Evolutionary conservation across 2,797 vertebrate genomes (phyloP).

Genomic region (Orestias chungarensis): DNA sequence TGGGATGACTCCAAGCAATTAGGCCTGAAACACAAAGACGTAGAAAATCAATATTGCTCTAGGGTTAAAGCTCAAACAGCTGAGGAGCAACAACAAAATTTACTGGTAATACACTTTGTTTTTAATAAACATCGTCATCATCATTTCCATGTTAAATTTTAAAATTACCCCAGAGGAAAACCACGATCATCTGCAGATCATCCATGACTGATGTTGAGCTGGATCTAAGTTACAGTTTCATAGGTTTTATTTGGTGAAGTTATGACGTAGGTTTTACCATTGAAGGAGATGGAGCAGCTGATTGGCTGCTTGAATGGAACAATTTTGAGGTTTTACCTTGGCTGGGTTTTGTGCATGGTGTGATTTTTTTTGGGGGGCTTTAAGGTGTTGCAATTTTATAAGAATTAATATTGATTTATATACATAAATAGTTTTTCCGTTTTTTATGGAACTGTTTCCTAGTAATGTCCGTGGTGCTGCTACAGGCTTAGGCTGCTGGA

Average conservation of each 20-base stretch:
- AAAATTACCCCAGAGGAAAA: conserved; percentile 25
- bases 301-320: conserved; percentile 32
- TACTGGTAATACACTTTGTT: too few relatives aligned
- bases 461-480: too few relatives aligned
- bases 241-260: neutral
- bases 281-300: conserved; percentile 16
- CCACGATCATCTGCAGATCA: neutral
- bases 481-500: too few relatives aligned
- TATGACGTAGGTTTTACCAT: conserved; percentile 11
- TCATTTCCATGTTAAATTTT: neutral
- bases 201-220: conserved; percentile 22
- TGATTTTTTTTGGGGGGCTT: neutral
- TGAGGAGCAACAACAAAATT: too few relatives aligned
- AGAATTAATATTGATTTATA: neutral
- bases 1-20: neutral
- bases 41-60: neutral
- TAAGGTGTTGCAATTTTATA: neutral
- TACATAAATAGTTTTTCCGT: too few relatives aligned
- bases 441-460: too few relatives aligned
- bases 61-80: neutral
- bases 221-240: neutral
- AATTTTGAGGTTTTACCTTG: conserved; percentile 21
- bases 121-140: neutral
- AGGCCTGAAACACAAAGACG: conserved; percentile 14
- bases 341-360: neutral